These are phyloP conservation scores for Lasius platythorax DNA, from an alignment of 2,888 invertebrate genomes.

Conservation along the genomic window DNA sequence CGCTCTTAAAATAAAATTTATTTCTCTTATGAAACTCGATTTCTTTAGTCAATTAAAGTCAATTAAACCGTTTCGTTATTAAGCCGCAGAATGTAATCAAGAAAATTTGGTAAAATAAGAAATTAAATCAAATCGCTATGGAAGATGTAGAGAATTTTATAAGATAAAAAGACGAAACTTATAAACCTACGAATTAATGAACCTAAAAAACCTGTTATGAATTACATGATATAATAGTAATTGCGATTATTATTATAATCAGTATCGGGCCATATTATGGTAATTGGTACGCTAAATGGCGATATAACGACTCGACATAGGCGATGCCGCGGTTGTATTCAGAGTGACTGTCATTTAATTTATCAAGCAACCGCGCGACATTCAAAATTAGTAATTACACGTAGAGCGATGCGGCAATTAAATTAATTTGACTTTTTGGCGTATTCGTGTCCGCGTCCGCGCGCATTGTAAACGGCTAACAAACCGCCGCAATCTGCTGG, in stretches of 20 bases:
- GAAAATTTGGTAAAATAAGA: neutral
- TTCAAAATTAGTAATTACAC: constrained; percentile 57
- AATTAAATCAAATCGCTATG: neutral
- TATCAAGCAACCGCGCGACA: constrained; percentile 28
- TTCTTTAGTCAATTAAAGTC: neutral
- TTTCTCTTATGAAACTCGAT: constrained; percentile 6
- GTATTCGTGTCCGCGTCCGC: constrained; percentile 9
- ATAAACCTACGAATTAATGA: neutral
- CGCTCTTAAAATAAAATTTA: neutral
- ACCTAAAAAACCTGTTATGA: neutral
- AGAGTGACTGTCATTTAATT: constrained; percentile 36
- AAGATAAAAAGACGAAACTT: neutral
- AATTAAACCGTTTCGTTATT: neutral
- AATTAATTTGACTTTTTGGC: constrained; percentile 69
- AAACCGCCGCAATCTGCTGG: constrained; percentile 8
- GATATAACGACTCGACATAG: neutral
- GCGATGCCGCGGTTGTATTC: neutral
- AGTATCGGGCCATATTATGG: neutral
- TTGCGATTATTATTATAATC: neutral
- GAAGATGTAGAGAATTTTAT: neutral
- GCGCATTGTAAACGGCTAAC: constrained; percentile 20
- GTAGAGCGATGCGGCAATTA: constrained; percentile 54
- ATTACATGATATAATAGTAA: neutral
- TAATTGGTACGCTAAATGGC: constrained; percentile 2
- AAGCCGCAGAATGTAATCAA: neutral